Conservation (phyloP, 2,888 invertebrate genomes). For the Glyphotaelius pellucidus region DNA sequence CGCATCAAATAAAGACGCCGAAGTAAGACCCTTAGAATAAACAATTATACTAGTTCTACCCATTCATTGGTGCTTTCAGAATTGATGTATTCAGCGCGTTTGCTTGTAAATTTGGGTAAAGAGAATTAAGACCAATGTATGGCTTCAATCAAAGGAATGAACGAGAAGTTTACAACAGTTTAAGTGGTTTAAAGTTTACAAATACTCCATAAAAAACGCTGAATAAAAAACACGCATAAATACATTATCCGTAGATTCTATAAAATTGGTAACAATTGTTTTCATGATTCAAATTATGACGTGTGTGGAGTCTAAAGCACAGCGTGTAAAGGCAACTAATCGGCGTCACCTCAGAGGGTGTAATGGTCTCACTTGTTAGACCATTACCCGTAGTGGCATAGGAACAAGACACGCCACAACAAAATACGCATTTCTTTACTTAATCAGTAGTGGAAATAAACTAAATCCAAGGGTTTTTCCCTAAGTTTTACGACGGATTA, state of each 20-base stretch:
- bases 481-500: conserved; percentile 23
- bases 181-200: background rate
- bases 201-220: background rate
- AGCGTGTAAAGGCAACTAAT: background rate
- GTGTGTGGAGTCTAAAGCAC: background rate
- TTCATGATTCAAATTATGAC: background rate
- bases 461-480: conserved; percentile 27
- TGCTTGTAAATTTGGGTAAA: background rate
- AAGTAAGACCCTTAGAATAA: background rate
- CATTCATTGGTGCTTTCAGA: background rate
- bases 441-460: conserved; percentile 45
- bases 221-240: background rate
- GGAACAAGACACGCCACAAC: conserved; percentile 25
- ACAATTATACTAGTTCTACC: background rate
- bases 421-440: conserved; percentile 6
- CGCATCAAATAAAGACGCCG: background rate
- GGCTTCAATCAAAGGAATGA: background rate
- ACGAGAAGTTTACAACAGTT: background rate
- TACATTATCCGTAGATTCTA: background rate
- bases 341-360: background rate
- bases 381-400: background rate
- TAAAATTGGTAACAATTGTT: background rate
- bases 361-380: conserved; percentile 11
- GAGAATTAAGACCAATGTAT: background rate
- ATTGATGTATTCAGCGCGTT: background rate